These are phyloP conservation scores for Leptopterna dolabrata DNA, from an alignment of 2,888 invertebrate genomes.

Conservation along the genomic window DNA sequence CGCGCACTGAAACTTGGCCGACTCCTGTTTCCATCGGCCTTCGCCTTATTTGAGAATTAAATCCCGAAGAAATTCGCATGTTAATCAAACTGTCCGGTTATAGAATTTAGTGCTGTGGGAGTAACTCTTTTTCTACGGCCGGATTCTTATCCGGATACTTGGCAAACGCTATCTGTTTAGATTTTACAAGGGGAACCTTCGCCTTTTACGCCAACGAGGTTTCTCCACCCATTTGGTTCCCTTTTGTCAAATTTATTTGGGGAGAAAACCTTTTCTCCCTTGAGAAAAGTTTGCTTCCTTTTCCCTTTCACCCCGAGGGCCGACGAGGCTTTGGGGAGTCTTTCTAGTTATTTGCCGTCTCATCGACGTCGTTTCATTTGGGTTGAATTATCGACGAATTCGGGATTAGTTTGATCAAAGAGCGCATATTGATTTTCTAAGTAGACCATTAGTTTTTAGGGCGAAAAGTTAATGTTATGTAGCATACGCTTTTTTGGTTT, in stretches of 20 bases:
- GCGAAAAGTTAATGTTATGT: too few relatives aligned
- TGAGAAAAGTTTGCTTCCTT: neutral
- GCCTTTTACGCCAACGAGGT: neutral
- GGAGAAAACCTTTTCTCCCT: neutral
- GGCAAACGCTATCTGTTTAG: slow-evolving; percentile 41
- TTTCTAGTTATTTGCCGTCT: too few relatives aligned
- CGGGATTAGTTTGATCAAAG: too few relatives aligned
- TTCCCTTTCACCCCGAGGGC: too few relatives aligned
- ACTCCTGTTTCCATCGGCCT: neutral
- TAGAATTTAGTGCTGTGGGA: slow-evolving; percentile 29
- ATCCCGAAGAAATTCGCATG: slow-evolving; percentile 20
- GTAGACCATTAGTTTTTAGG: too few relatives aligned
- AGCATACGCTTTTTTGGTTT: too few relatives aligned
- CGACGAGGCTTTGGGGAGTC: too few relatives aligned
- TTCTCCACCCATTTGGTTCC: neutral
- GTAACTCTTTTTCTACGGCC: slow-evolving; percentile 23
- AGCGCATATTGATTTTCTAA: too few relatives aligned
- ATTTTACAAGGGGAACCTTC: slow-evolving; percentile 17
- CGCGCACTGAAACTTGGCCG: slow-evolving; percentile 22
- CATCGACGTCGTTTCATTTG: too few relatives aligned
- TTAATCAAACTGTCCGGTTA: slow-evolving; percentile 34
- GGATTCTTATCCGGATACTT: neutral
- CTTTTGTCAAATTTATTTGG: slow-evolving; percentile 21
- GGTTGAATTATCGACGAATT: too few relatives aligned
- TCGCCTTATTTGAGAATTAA: neutral